These are phyloP conservation scores for Orchesellides sinensis DNA, from an alignment of 2,888 invertebrate species.

Conservation along the genomic window DNA sequence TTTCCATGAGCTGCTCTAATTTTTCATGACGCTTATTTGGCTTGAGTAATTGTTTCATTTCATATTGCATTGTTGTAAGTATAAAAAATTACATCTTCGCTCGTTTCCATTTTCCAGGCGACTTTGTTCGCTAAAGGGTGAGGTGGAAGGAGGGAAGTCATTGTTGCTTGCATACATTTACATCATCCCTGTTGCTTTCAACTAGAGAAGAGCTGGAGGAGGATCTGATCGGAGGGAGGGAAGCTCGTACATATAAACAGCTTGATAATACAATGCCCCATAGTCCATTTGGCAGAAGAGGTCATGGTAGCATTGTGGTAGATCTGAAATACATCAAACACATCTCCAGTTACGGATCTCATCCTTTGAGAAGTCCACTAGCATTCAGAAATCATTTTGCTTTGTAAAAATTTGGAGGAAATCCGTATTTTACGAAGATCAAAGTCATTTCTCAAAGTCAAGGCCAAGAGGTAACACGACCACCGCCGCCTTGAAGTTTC, in stretches of 20 bases:
- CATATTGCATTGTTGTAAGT: no score
- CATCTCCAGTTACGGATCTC: not conserved
- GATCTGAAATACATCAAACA: conserved; percentile 28
- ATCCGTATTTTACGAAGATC: not conserved
- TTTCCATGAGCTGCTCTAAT: not conserved
- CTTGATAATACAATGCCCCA: conserved; percentile 62
- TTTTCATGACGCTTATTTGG: no score
- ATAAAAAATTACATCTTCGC: not conserved
- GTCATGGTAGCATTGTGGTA: not conserved
- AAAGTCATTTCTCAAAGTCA: not conserved
- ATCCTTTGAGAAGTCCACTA: not conserved
- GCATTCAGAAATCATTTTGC: no score
- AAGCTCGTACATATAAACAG: no score
- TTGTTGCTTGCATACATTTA: no score
- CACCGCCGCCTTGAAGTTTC: conserved; percentile 18
- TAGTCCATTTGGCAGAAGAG: conserved; percentile 37
- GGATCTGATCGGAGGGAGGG: conserved; percentile 15
- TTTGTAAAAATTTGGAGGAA: not conserved
- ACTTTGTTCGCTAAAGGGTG: conserved; percentile 21
- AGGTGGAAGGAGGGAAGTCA: not conserved
- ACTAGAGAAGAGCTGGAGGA: not conserved
- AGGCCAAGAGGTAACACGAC: not conserved
- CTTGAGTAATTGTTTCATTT: no score
- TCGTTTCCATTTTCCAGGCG: not conserved
- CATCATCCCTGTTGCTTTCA: no score